These are phyloP conservation scores for Biston betularia DNA, from an alignment of 2,888 invertebrate species.

Conservation along the genomic window DNA sequence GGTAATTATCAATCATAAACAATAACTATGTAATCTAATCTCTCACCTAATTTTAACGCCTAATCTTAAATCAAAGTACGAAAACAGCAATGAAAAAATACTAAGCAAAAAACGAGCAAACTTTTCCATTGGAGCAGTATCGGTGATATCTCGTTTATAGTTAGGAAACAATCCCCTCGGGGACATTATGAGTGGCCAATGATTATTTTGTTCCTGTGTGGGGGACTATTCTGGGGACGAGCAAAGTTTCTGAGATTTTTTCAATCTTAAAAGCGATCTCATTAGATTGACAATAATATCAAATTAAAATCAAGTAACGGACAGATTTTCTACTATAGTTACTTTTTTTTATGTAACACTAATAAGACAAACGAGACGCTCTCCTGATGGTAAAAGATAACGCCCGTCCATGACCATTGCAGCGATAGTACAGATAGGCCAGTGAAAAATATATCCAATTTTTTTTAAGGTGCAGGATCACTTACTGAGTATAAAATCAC, in stretches of 20 bases:
- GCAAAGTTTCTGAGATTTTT: background rate
- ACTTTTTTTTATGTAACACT: too few relatives aligned
- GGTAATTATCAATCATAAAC: too few relatives aligned
- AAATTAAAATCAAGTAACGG: background rate
- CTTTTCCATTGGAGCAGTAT: slow-evolving; percentile 59
- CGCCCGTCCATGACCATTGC: too few relatives aligned
- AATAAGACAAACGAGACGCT: too few relatives aligned
- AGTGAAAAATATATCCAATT: too few relatives aligned
- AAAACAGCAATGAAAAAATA: slow-evolving; percentile 45
- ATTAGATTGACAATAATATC: background rate
- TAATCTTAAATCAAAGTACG: slow-evolving; percentile 36
- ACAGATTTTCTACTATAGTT: too few relatives aligned
- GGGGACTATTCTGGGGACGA: slow-evolving; percentile 56
- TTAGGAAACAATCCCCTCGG: slow-evolving; percentile 73
- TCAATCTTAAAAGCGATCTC: background rate
- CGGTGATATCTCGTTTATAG: slow-evolving; percentile 76
- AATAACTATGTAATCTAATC: background rate
- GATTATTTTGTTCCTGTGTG: slow-evolving; percentile 75
- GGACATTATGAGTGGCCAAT: slow-evolving; percentile 81
- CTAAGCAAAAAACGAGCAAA: slow-evolving; percentile 72
- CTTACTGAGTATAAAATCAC: too few relatives aligned
- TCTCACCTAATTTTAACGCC: slow-evolving; percentile 21
- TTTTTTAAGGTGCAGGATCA: too few relatives aligned
- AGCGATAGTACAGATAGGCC: too few relatives aligned
- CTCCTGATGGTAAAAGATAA: too few relatives aligned